These are phyloP conservation scores for Diabrotica undecimpunctata DNA, from an alignment of 1,140 invertebrate species.

Conservation along the genomic window DNA sequence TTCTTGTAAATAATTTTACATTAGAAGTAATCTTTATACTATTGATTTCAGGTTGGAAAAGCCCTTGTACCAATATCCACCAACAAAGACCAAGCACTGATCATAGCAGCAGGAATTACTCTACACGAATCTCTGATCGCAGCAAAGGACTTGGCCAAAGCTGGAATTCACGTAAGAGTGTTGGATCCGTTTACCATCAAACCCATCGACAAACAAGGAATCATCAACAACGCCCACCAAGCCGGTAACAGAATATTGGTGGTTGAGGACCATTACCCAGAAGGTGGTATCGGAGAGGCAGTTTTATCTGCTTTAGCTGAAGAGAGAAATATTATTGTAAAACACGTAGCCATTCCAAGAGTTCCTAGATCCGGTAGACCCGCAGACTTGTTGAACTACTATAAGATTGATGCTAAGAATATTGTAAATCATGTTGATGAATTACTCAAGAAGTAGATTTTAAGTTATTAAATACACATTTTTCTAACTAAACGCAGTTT, in stretches of 20 bases:
- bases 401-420: constrained; percentile 79
- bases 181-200: constrained; percentile 95
- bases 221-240: constrained; percentile 75
- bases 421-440: constrained; percentile 70
- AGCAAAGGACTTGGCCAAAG: constrained; percentile 68
- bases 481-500: too few species aligned
- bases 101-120: constrained; percentile 92
- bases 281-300: constrained; percentile 94
- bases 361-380: constrained; percentile 91
- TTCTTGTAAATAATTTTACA: too few species aligned
- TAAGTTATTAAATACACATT: background rate
- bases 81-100: constrained; percentile 70
- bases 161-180: constrained; percentile 71
- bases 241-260: constrained; percentile 81
- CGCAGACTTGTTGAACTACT: constrained; percentile 78
- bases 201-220: constrained; percentile 79
- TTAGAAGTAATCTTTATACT: too few species aligned
- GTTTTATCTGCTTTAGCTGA: constrained; percentile 77
- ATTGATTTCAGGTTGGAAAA: constrained; percentile 61
- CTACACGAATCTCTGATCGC: constrained; percentile 87
- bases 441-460: constrained; percentile 54
- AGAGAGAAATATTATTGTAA: constrained; percentile 70
- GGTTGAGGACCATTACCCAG: constrained; percentile 96
- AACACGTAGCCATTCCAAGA: constrained; percentile 77
- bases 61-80: constrained; percentile 74